A percentile compares a stretch with the other conserved stretches of the same genome.
These are phyloP conservation scores for Halcyon chelicuti DNA, from an alignment of 2,797 vertebrate species.

Conservation along the genomic window DNA sequence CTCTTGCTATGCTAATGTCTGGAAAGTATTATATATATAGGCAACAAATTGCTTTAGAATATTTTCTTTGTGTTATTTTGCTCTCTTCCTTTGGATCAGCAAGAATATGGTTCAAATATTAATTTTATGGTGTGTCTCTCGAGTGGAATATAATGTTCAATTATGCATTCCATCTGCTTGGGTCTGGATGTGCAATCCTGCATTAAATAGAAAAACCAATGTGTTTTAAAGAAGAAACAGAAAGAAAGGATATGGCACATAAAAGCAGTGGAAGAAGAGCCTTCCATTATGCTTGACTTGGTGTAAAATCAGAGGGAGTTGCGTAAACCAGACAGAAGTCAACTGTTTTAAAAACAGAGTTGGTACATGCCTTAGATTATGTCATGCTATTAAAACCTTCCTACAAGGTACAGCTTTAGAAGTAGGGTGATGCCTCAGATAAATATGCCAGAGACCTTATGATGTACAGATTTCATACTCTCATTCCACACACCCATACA, in stretches of 20 bases:
- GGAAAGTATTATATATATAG: slow-evolving; percentile 45
- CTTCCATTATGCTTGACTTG: slow-evolving; percentile 3
- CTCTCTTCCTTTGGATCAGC: slow-evolving; percentile 24
- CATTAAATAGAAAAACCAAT: slow-evolving; percentile 34
- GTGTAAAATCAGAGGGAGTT: slow-evolving; percentile 16
- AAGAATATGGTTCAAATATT: slow-evolving; percentile 68
- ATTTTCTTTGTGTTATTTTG: slow-evolving; percentile 49
- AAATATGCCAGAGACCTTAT: not conserved
- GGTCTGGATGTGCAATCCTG: slow-evolving; percentile 30
- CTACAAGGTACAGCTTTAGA: not conserved
- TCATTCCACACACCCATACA: not conserved
- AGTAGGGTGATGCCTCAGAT: not conserved
- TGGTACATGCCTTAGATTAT: not conserved
- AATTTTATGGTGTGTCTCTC: slow-evolving; percentile 66
- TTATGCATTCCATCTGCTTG: slow-evolving; percentile 66
- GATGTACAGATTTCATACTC: not conserved
- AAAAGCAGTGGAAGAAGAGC: slow-evolving; percentile 47
- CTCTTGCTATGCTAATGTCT: slow-evolving; percentile 21
- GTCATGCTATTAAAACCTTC: slow-evolving; percentile 21
- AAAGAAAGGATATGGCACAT: slow-evolving; percentile 19
- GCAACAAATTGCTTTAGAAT: slow-evolving; percentile 52
- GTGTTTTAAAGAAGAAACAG: slow-evolving; percentile 58
- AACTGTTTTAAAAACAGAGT: not conserved
- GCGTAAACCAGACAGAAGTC: slow-evolving; percentile 37
- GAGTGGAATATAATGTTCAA: slow-evolving; percentile 55